phyloP scores from a whole-genome alignment of 2,797 vertebrate species.

The Megaceryle alcyon region DNA sequence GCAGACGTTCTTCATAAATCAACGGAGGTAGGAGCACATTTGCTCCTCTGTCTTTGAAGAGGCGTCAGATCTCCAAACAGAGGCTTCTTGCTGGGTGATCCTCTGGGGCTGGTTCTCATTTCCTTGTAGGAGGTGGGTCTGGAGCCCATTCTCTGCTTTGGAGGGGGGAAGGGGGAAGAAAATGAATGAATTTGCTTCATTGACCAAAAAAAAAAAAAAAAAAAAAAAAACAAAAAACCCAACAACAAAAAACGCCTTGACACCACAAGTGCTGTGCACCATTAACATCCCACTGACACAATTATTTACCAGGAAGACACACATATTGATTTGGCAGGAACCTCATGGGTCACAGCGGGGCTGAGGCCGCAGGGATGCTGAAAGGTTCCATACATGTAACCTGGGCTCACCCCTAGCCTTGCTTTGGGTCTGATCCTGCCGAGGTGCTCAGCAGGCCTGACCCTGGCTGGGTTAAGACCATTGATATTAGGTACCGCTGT shows the following conservation, averaged over 20 bases:
- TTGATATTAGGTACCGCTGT: background rate
- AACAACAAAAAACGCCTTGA: background rate
- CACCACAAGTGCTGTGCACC: background rate
- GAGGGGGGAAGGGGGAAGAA: slow-evolving; percentile 11
- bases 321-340: slow-evolving; percentile 29
- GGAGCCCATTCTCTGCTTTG: slow-evolving; percentile 56
- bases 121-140: slow-evolving; percentile 55
- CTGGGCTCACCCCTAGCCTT: background rate
- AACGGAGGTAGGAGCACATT: slow-evolving; percentile 12
- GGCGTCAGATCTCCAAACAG: slow-evolving; percentile 14
- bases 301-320: background rate
- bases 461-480: background rate
- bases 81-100: slow-evolving; percentile 37
- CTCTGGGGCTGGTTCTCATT: slow-evolving; percentile 35
- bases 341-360: background rate
- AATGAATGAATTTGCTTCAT: slow-evolving; percentile 36
- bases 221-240: background rate
- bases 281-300: slow-evolving; percentile 47
- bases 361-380: background rate
- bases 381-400: background rate
- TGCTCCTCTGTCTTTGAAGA: slow-evolving; percentile 35
- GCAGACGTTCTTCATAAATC: background rate
- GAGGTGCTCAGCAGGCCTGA: background rate
- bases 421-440: background rate
- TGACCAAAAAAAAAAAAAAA: background rate